Conservation (phyloP, 64 coral and sea anemone species). For the Stichodactyla mertensii region DNA sequence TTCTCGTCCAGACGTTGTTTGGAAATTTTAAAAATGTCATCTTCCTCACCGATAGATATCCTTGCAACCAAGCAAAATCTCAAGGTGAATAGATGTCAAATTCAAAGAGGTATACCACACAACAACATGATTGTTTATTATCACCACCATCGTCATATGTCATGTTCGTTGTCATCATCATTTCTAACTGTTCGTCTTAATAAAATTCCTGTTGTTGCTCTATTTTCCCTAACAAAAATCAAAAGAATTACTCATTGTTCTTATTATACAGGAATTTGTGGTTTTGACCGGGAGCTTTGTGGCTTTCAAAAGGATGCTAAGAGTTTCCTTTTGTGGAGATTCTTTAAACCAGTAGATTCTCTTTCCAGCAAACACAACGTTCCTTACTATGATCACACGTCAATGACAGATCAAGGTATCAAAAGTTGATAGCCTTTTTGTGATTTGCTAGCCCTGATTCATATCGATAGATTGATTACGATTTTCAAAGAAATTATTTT, state of each 20-base stretch:
- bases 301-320: not conserved
- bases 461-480: too few species aligned
- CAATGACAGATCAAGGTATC: not conserved
- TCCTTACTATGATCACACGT: not conserved
- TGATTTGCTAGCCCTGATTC: too few species aligned
- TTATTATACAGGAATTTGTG: not conserved
- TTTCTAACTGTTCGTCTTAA: too few species aligned
- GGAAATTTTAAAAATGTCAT: not conserved
- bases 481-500: too few species aligned
- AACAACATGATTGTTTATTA: not conserved
- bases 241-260: not conserved
- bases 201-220: too few species aligned
- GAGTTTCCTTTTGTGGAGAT: not conserved
- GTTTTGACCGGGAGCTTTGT: conserved; percentile 2
- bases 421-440: too few species aligned
- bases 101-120: not conserved
- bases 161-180: not conserved
- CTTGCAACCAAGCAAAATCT: not conserved
- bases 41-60: not conserved
- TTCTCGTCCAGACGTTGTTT: too few species aligned
- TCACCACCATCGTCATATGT: not conserved
- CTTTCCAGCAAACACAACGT: too few species aligned
- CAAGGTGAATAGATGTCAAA: not conserved
- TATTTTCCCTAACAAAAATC: too few species aligned
- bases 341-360: not conserved